Percentiles rank a stretch among this genome's conserved stretches.
Conservation (phyloP, 2,113 vertebrate species). For the Gymnocephalus cernua region DNA sequence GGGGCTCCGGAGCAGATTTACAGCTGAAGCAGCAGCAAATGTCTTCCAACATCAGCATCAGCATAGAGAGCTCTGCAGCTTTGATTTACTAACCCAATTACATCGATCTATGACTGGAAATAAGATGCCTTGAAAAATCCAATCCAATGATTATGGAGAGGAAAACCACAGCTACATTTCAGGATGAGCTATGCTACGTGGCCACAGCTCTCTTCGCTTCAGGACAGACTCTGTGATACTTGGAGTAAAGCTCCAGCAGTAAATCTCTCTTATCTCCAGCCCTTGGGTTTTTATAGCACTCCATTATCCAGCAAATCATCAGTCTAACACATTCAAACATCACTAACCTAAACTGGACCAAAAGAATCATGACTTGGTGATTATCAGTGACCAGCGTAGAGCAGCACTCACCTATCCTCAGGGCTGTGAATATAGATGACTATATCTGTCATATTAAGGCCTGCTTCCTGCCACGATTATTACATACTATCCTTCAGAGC, state of each 20-base stretch:
- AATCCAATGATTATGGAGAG: constrained; percentile 75
- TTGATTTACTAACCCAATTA: constrained; percentile 78
- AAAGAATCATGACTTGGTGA: constrained; percentile 54
- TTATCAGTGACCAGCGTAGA: constrained; percentile 46
- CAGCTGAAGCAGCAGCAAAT: constrained; percentile 65
- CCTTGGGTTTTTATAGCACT: constrained; percentile 50
- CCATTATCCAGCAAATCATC: constrained; percentile 73
- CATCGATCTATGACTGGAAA: constrained; percentile 74
- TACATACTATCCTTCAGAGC: constrained; percentile 41
- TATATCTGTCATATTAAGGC: constrained; percentile 69
- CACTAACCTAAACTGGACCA: constrained; percentile 61
- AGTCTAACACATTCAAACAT: constrained; percentile 57
- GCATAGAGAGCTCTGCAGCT: constrained; percentile 57
- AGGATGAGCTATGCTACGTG: constrained; percentile 67
- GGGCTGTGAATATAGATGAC: constrained; percentile 60
- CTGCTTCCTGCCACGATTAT: constrained; percentile 41
- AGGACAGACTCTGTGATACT: constrained; percentile 55
- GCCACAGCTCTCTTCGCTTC: constrained; percentile 51
- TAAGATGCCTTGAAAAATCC: constrained; percentile 75
- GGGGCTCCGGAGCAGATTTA: constrained; percentile 69
- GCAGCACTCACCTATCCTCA: constrained; percentile 70
- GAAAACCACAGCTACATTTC: constrained; percentile 77
- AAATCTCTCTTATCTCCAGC: constrained; percentile 70
- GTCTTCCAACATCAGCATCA: constrained; percentile 73
- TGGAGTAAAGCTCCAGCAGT: constrained; percentile 59